A percentile compares a stretch with the other conserved stretches of the same genome.
Conservation (phyloP, 2,888 invertebrate species). For the Tenthredo livida region DNA sequence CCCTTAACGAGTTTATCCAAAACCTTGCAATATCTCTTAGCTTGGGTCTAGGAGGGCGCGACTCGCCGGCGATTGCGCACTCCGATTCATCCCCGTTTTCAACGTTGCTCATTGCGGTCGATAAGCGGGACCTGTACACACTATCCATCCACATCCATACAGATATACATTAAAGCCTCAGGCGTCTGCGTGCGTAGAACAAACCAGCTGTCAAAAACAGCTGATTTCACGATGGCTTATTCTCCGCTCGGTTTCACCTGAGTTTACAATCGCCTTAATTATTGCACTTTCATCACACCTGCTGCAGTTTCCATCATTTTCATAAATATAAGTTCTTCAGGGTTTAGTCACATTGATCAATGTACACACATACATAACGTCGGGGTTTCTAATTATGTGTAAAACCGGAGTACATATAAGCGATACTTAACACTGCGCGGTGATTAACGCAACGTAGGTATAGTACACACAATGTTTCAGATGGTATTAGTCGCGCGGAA, state of each 20-base stretch:
- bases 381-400: no score
- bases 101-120: slow-evolving; percentile 54
- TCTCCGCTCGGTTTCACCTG: neutral
- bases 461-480: neutral
- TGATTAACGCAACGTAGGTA: neutral
- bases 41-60: slow-evolving; percentile 61
- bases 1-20: slow-evolving; percentile 67
- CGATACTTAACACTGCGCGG: neutral
- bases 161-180: neutral
- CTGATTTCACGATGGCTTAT: slow-evolving; percentile 17
- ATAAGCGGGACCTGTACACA: slow-evolving; percentile 41
- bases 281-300: neutral
- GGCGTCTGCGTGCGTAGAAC: neutral
- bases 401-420: neutral
- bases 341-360: neutral
- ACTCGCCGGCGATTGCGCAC: slow-evolving; percentile 66
- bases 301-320: neutral
- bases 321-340: neutral
- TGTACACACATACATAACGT: neutral
- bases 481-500: neutral
- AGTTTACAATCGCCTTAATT: neutral
- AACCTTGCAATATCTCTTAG: slow-evolving; percentile 67
- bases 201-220: slow-evolving; percentile 14
- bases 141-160: slow-evolving; percentile 26
- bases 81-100: slow-evolving; percentile 53